phyloP scores from a whole-genome alignment of 2,888 invertebrate species.

The Scelioninae gen. 1 region DNA sequence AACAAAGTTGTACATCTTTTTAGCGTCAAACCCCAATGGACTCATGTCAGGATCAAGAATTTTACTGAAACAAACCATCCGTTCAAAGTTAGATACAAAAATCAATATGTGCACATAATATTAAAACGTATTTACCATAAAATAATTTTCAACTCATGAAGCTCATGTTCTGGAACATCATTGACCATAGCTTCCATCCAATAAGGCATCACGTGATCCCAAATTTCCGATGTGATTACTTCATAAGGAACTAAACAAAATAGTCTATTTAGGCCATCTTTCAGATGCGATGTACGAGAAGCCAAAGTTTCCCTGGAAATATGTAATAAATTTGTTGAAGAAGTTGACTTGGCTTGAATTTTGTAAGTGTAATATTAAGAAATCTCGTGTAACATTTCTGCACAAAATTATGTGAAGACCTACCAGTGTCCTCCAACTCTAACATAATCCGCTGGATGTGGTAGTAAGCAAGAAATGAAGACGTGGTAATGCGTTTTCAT shows the following conservation, averaged over 20 bases:
- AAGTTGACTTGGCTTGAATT: conserved; percentile 15
- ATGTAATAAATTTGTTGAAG: conserved; percentile 13
- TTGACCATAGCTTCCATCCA: conserved; percentile 99
- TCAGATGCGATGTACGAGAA: conserved; percentile 94
- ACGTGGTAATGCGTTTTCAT: conserved; percentile 93
- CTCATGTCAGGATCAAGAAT: conserved; percentile 98
- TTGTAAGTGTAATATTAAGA: conserved; percentile 27
- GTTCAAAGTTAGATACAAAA: neutral
- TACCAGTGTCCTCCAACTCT: conserved; percentile 98
- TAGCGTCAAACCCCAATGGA: conserved; percentile 96
- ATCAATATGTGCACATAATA: neutral
- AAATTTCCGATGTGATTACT: conserved; percentile 97
- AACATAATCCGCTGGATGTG: conserved; percentile 98
- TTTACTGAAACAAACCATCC: conserved; percentile 88
- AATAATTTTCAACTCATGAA: conserved; percentile 92
- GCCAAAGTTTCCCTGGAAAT: conserved; percentile 91
- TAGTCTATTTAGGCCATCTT: conserved; percentile 96
- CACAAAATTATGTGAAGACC: conserved; percentile 71
- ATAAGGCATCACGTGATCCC: conserved; percentile 99
- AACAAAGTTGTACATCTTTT: conserved; percentile 97
- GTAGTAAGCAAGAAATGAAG: conserved; percentile 96
- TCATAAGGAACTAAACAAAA: conserved; percentile 99
- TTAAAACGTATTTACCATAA: conserved; percentile 85
- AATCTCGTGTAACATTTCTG: conserved; percentile 35
- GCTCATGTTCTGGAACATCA: conserved; percentile 95